These are phyloP conservation scores for Copidosoma floridanum DNA, from an alignment of 1,140 invertebrate species.

Conservation along the genomic window DNA sequence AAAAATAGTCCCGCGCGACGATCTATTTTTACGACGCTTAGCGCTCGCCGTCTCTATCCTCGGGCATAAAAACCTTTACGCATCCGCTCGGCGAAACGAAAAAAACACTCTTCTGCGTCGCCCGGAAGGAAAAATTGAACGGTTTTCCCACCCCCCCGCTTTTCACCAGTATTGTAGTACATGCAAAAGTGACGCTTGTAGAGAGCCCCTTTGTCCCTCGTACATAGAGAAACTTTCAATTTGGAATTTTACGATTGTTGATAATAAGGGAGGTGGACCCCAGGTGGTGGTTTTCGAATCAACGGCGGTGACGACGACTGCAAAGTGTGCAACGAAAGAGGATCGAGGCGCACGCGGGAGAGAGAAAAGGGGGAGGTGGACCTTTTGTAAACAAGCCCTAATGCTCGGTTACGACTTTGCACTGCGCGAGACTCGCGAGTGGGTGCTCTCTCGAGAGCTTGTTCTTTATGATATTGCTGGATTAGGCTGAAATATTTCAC, in stretches of 20 bases:
- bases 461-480: constrained; percentile 58
- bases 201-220: neutral
- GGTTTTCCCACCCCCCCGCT: too few species aligned
- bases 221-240: constrained; percentile 49
- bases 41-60: neutral
- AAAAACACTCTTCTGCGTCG: too few species aligned
- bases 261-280: constrained; percentile 51
- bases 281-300: constrained; percentile 48
- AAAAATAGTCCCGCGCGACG: constrained; percentile 12
- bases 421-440: constrained; percentile 4
- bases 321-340: constrained; percentile 21
- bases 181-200: too few species aligned
- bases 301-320: neutral
- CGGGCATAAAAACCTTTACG: constrained; percentile 25
- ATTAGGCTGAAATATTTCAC: constrained; percentile 58
- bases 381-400: constrained; percentile 56
- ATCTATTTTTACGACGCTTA: constrained; percentile 28
- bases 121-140: constrained; percentile 16
- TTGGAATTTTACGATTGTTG: constrained; percentile 58
- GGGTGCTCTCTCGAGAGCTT: constrained; percentile 29
- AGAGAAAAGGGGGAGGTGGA: constrained; percentile 38
- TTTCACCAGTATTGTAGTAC: too few species aligned
- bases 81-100: constrained; percentile 5
- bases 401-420: constrained; percentile 54
- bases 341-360: constrained; percentile 33